These are phyloP conservation scores for Pangasius mekongensis DNA, from an alignment of 2,797 vertebrate species.

Conservation along the genomic window DNA sequence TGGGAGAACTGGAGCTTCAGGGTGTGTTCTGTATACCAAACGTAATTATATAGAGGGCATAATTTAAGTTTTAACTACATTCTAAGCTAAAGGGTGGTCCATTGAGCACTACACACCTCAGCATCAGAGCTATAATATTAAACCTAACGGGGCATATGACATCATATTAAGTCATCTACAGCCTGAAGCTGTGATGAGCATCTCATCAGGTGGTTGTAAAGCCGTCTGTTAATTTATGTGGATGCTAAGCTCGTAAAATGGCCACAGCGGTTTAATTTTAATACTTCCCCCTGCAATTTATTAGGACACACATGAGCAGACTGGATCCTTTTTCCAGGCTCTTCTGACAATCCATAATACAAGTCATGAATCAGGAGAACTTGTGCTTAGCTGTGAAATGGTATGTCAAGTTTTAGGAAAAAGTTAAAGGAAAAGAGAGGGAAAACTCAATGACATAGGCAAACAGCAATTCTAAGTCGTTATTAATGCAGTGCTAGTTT, in stretches of 20 bases:
- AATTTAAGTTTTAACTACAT: conserved; percentile 16
- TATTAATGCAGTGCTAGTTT: neutral
- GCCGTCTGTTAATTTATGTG: conserved; percentile 71
- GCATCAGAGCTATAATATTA: neutral
- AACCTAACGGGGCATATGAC: conserved; percentile 10
- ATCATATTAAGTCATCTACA: conserved; percentile 58
- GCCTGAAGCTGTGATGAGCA: conserved; percentile 62
- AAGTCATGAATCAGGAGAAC: conserved; percentile 42
- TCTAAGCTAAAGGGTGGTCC: conserved; percentile 20
- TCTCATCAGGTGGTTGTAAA: conserved; percentile 66
- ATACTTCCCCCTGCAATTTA: conserved; percentile 75
- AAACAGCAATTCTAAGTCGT: too few species aligned
- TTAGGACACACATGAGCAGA: conserved; percentile 57
- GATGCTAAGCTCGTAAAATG: conserved; percentile 71
- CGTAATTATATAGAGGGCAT: neutral
- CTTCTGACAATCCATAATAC: conserved; percentile 45
- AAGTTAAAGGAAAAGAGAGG: neutral
- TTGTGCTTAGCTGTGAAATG: conserved; percentile 27
- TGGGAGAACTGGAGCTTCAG: neutral
- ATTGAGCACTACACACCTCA: neutral
- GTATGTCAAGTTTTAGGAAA: conserved; percentile 27
- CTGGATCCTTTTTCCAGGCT: conserved; percentile 48
- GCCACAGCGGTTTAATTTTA: conserved; percentile 73
- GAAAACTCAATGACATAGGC: neutral
- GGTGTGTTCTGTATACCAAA: conserved; percentile 8